These are phyloP conservation scores for Thalpophila matura DNA, from an alignment of 2,888 invertebrate species.

Conservation along the genomic window DNA sequence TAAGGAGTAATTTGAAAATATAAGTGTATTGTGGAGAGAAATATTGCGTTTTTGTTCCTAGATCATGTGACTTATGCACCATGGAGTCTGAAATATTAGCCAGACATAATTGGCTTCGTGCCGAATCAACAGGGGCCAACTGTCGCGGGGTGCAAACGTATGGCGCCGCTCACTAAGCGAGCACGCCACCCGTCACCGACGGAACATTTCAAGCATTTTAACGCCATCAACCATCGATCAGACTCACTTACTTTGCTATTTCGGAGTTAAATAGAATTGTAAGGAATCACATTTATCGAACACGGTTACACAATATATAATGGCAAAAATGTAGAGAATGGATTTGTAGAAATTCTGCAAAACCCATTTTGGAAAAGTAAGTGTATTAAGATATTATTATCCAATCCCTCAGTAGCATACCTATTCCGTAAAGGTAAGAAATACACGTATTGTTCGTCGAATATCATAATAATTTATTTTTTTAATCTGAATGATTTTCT, in stretches of 20 bases:
- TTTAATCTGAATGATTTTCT: slow-evolving; percentile 2
- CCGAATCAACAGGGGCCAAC: slow-evolving; percentile 45
- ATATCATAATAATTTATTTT: neutral
- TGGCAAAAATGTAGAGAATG: neutral
- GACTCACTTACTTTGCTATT: slow-evolving; percentile 40
- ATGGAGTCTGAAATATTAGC: slow-evolving; percentile 42
- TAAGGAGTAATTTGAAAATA: slow-evolving; percentile 46
- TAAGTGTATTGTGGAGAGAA: slow-evolving; percentile 20
- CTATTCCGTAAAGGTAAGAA: no score
- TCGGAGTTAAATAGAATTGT: slow-evolving; percentile 21
- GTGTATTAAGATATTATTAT: no score
- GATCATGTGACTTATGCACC: slow-evolving; percentile 20
- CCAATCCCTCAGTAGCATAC: no score
- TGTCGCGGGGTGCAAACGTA: slow-evolving; percentile 38
- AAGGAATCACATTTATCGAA: slow-evolving; percentile 10
- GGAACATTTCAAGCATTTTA: slow-evolving; percentile 48
- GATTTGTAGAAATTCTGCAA: neutral
- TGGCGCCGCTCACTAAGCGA: slow-evolving; percentile 28
- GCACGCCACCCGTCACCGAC: slow-evolving; percentile 34
- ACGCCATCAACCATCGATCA: slow-evolving; percentile 51
- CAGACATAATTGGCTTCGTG: slow-evolving; percentile 48
- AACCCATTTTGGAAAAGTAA: no score
- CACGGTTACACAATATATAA: neutral
- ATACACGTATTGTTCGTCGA: neutral
- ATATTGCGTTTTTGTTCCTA: slow-evolving; percentile 27